Evolutionary conservation across 2,888 invertebrate genomes (phyloP).

Genomic region (Pogonocherus hispidulus): DNA sequence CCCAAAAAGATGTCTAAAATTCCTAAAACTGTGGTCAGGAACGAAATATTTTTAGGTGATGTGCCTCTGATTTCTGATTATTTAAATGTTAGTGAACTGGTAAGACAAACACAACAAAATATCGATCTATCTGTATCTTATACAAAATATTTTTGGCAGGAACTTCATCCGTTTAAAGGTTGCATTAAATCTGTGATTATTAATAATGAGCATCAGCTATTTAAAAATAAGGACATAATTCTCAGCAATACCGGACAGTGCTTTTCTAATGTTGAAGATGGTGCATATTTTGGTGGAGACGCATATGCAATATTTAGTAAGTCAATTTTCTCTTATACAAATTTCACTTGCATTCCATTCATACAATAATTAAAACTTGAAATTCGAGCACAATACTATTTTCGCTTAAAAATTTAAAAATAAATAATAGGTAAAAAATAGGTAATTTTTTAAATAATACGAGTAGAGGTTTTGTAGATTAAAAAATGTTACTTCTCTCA

Average conservation of each 20-base stretch:
- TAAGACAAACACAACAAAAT: slow-evolving; percentile 53
- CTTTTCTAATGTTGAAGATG: slow-evolving; percentile 87
- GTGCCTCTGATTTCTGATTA: slow-evolving; percentile 70
- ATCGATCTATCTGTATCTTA: background rate
- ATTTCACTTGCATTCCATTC: no score
- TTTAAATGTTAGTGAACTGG: slow-evolving; percentile 61
- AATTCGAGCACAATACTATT: no score
- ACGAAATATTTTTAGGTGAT: slow-evolving; percentile 86
- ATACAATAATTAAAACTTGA: no score
- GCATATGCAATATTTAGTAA: slow-evolving; percentile 89
- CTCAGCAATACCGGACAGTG: slow-evolving; percentile 89
- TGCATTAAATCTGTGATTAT: slow-evolving; percentile 84
- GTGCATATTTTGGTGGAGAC: slow-evolving; percentile 90
- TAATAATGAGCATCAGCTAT: slow-evolving; percentile 76
- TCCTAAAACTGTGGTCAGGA: slow-evolving; percentile 72
- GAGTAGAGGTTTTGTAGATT: no score
- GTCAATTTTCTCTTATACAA: no score
- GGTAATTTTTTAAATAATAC: no score
- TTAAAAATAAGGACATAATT: slow-evolving; percentile 73
- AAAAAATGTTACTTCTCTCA: no score
- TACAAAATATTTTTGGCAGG: slow-evolving; percentile 49
- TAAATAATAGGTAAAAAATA: no score
- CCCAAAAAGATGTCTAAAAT: slow-evolving; percentile 77
- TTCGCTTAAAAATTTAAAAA: no score
- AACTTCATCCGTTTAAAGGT: slow-evolving; percentile 82